Percentiles rank a stretch among this genome's conserved stretches.
These are phyloP conservation scores for Polylopha cassiicola DNA, from an alignment of 2,888 invertebrate species.

Conservation along the genomic window DNA sequence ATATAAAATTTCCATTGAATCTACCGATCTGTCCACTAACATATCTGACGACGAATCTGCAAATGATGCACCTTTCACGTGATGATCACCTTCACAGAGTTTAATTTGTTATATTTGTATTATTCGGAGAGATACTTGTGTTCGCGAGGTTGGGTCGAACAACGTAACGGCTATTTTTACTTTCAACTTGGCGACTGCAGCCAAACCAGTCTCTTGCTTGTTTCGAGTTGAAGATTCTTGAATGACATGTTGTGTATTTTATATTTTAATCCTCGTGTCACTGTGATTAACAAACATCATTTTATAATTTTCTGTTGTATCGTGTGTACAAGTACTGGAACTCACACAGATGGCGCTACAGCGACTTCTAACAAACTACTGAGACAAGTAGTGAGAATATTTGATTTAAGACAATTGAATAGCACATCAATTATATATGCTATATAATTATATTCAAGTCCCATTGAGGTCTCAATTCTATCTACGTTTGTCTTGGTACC, in stretches of 20 bases:
- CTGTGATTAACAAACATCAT: too few relatives aligned
- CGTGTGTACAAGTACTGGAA: too few relatives aligned
- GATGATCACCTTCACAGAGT: slow-evolving; percentile 3
- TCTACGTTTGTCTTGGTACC: too few relatives aligned
- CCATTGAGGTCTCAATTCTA: too few relatives aligned
- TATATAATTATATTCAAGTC: too few relatives aligned
- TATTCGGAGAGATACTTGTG: slow-evolving; percentile 18
- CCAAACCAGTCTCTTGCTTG: slow-evolving; percentile 20
- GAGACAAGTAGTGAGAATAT: too few relatives aligned
- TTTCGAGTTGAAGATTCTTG: too few relatives aligned
- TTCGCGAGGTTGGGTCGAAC: slow-evolving; percentile 16
- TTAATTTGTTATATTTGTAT: slow-evolving; percentile 10
- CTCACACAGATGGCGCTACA: too few relatives aligned
- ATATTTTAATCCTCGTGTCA: slow-evolving; percentile 1
- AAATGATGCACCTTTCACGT: slow-evolving; percentile 7
- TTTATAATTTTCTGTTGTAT: too few relatives aligned
- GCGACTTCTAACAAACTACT: too few relatives aligned
- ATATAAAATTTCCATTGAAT: slow-evolving; percentile 7
- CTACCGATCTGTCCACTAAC: slow-evolving; percentile 6
- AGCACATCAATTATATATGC: too few relatives aligned
- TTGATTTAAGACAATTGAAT: too few relatives aligned
- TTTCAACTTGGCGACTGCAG: slow-evolving; percentile 19
- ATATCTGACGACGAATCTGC: slow-evolving; percentile 5
- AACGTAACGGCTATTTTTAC: slow-evolving; percentile 23
- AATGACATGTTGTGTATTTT: slow-evolving; percentile 4